Evolutionary conservation across 2,888 invertebrate species (phyloP).

Genomic region (Drosophila stalkeri): DNA sequence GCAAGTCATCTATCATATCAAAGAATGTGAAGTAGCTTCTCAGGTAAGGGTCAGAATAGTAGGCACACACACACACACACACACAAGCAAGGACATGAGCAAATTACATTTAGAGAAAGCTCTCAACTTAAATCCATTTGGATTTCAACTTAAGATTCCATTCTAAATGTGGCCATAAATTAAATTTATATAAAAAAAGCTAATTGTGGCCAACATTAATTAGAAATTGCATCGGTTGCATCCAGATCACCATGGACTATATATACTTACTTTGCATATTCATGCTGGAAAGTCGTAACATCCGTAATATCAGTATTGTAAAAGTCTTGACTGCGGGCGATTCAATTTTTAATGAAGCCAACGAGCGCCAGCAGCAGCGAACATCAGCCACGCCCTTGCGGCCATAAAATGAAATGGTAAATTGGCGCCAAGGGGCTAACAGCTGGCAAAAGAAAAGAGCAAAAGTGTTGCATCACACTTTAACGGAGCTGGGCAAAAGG

Average conservation of each 20-base stretch:
- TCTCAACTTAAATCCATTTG: background rate
- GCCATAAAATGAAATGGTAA: conserved; percentile 57
- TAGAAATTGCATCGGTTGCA: background rate
- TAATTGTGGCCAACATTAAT: background rate
- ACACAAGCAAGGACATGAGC: background rate
- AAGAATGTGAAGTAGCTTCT: background rate
- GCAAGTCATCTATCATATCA: background rate
- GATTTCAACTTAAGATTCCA: background rate
- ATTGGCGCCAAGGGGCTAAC: conserved; percentile 53
- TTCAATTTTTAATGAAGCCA: conserved; percentile 63
- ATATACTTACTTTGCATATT: conserved; percentile 28
- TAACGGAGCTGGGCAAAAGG: conserved; percentile 36
- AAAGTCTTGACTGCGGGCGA: conserved; percentile 51
- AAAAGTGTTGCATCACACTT: conserved; percentile 56
- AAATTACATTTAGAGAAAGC: background rate
- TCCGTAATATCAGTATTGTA: conserved; percentile 36
- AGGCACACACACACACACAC: too few relatives aligned
- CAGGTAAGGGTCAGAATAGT: background rate
- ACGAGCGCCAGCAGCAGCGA: conserved; percentile 12
- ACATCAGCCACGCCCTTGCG: conserved; percentile 28
- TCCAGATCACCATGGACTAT: conserved; percentile 8
- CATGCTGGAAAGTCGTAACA: conserved; percentile 15
- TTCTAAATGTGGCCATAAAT: background rate
- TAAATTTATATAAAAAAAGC: background rate
- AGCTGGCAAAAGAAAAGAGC: conserved; percentile 29